Evolutionary conservation across 1,140 invertebrate species (phyloP).

Genomic region (Lepidotrigona ventralis): DNA sequence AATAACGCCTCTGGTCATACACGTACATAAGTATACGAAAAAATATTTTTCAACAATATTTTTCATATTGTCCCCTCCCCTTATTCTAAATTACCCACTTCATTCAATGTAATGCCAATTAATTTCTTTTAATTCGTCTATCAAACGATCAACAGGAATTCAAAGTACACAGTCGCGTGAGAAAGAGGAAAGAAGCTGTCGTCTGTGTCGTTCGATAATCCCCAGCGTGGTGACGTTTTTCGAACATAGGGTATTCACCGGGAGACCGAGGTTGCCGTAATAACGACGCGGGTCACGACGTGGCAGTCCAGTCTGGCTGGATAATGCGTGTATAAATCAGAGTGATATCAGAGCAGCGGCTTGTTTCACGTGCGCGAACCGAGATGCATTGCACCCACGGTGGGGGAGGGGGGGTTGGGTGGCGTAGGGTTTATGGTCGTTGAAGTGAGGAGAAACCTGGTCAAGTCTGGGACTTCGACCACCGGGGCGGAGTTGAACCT

Average conservation of each 20-base stretch:
- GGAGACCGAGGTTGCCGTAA: conserved; percentile 30
- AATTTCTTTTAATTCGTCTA: no score
- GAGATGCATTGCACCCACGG: conserved; percentile 62
- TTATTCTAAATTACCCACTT: no score
- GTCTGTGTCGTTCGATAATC: background rate
- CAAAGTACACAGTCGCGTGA: no score
- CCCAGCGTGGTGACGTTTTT: background rate
- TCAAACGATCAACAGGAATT: no score
- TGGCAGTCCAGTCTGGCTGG: conserved; percentile 53
- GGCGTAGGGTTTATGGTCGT: conserved; percentile 45
- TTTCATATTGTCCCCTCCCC: no score
- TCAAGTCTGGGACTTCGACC: conserved; percentile 28
- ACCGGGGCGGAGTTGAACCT: conserved; percentile 17
- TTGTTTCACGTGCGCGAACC: conserved; percentile 56
- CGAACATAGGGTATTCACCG: conserved; percentile 6
- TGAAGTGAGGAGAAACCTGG: conserved; percentile 47
- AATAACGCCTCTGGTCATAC: no score
- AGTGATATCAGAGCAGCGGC: conserved; percentile 58
- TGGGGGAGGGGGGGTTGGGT: background rate
- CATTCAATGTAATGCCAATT: no score
- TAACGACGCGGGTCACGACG: conserved; percentile 48
- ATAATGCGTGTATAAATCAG: conserved; percentile 69
- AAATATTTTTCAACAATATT: no score
- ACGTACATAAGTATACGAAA: no score
- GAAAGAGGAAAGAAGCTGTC: background rate